These are phyloP conservation scores for Microcebus griseorufus DNA, from an alignment of 2,113 vertebrate genomes.

Conservation along the genomic window DNA sequence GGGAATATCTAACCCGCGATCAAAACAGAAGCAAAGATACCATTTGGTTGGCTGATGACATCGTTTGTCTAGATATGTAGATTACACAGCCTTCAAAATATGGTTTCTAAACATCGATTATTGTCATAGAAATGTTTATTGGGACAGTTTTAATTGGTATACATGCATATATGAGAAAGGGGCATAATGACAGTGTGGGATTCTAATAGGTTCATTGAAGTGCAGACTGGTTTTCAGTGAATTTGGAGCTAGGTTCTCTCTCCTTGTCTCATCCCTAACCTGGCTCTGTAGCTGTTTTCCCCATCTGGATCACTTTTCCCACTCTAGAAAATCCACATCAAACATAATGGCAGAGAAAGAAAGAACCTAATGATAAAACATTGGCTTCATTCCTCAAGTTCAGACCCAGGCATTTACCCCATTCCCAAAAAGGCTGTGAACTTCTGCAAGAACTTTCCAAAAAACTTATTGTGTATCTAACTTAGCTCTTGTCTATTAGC, in stretches of 20 bases:
- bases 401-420: neutral
- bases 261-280: neutral
- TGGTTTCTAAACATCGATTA: neutral
- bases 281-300: neutral
- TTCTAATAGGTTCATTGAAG: neutral
- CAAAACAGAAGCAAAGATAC: neutral
- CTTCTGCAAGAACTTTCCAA: neutral
- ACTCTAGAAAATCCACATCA: neutral
- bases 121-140: conserved; percentile 12
- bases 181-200: neutral
- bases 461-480: neutral
- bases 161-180: neutral
- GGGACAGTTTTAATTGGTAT: neutral
- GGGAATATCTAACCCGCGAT: neutral
- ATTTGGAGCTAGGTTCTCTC: neutral
- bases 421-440: neutral
- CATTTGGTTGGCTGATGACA: neutral
- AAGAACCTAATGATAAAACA: neutral
- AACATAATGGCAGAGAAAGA: neutral
- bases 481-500: neutral
- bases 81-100: neutral
- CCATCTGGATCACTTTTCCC: neutral
- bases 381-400: neutral
- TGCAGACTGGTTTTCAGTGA: neutral
- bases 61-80: neutral